Evolutionary conservation across 2,888 invertebrate genomes (phyloP), one percentile per base, ranked within the genome.

Genomic region (Apamea crenata): DNA sequence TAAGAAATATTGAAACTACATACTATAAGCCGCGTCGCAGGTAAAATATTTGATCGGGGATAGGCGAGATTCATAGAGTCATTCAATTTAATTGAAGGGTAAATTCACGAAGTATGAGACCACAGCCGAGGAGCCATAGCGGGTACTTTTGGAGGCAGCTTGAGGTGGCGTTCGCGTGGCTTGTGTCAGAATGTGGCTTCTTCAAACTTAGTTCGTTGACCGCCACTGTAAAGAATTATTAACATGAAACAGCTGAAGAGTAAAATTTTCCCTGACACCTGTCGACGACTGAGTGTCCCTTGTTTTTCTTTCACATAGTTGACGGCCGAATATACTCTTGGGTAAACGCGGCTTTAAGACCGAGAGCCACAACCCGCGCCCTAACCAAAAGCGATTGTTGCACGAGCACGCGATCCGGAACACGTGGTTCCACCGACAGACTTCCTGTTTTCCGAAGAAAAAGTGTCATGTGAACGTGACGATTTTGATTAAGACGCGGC

Each of bases 181-280:
- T 95, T 25, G 95, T 95, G 72, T 96, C 96, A 4, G 96, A 93
- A 77, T 93, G 92, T 68, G 96, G 95, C 87, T 93, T 95, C 92
- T 95, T 96, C 92, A 95, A 80, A 90, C 95, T 96, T 68, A 96
- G 92, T 92, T 97, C 96, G 92, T 96, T 97, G 83, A 96, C 96
- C 83, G 96, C 96, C 92, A 97, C 96, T 96, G 95, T 21, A 75
- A 87, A 87, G n/a, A 81, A 29, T 69, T 44, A 73, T 18, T 12
- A 53, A 66, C 7, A 63, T 87, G 21, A 77, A 84, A 67, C 21
- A n/a, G 40, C 29, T 77, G 47, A 56, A 68, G 16, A 50, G 4
- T 29, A 68, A n/a, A n/a, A n/a, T n/a, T n/a, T n/a, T n/a, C n/a
- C n/a, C n/a, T n/a, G n/a, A n/a, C n/a, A n/a, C n/a, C n/a, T n/a